These are phyloP conservation scores for Bubo blakistoni DNA, from an alignment of 2,113 vertebrate genomes.

Conservation along the genomic window DNA sequence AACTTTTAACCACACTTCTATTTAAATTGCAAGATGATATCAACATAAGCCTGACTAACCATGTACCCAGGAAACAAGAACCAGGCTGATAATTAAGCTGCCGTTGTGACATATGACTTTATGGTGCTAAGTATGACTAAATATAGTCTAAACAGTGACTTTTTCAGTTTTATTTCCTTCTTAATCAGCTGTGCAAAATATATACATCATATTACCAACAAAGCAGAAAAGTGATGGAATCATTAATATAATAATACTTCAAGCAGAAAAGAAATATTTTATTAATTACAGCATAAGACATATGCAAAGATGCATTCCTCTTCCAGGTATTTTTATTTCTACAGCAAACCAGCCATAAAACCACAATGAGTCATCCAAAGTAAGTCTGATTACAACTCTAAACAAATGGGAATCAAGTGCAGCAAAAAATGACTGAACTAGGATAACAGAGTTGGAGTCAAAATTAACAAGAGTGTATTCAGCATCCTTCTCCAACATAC, in stretches of 20 bases:
- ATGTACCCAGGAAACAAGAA: slow-evolving; percentile 1
- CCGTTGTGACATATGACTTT: neutral
- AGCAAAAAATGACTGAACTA: neutral
- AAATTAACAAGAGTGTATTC: neutral
- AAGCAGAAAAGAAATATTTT: neutral
- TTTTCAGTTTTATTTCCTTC: neutral
- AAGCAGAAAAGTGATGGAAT: neutral
- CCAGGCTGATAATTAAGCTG: neutral
- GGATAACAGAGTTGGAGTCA: neutral
- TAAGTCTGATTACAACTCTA: neutral
- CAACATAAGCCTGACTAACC: neutral
- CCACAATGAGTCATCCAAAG: neutral
- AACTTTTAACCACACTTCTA: neutral
- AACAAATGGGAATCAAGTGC: neutral
- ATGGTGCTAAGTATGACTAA: slow-evolving; percentile 27
- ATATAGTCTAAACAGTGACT: slow-evolving; percentile 3
- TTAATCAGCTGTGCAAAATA: neutral
- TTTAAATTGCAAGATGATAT: neutral
- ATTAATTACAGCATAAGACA: neutral
- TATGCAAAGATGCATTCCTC: neutral
- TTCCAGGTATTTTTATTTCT: neutral
- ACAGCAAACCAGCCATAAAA: neutral
- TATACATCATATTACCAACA: neutral
- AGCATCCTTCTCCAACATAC: neutral
- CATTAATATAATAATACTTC: neutral